phyloP scores from a whole-genome alignment of 2,797 vertebrate genomes.

The Hozukius guyotensis region DNA sequence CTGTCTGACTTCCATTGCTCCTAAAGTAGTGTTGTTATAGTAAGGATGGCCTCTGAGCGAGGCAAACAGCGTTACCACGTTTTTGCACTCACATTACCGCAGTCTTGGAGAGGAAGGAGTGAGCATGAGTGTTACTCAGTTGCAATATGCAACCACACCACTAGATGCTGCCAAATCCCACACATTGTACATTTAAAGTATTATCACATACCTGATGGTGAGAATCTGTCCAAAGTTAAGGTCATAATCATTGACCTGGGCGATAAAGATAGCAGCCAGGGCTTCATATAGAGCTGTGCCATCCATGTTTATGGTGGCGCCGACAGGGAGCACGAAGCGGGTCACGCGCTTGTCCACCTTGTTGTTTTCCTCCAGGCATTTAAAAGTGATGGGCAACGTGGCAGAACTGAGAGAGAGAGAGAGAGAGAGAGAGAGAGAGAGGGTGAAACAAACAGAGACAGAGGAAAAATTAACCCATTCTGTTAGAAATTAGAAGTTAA shows the following conservation, averaged over 20 bases:
- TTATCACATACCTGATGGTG: constrained; percentile 83
- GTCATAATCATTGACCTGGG: constrained; percentile 86
- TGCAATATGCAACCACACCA: too few species aligned
- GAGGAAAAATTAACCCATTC: not conserved
- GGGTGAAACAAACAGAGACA: not conserved
- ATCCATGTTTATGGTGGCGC: constrained; percentile 91
- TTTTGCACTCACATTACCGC: too few species aligned
- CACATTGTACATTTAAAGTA: not conserved
- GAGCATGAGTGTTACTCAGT: too few species aligned
- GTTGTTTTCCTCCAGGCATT: constrained; percentile 89
- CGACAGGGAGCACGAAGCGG: constrained; percentile 88
- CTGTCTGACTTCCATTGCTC: too few species aligned
- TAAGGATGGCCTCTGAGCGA: too few species aligned
- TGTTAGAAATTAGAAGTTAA: not conserved
- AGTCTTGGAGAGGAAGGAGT: too few species aligned
- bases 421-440: not conserved
- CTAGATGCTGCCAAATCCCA: too few species aligned
- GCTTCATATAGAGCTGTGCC: constrained; percentile 89
- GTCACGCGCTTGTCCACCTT: constrained; percentile 87
- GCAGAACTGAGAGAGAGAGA: constrained; percentile 77
- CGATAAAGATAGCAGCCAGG: constrained; percentile 90
- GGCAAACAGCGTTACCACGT: too few species aligned
- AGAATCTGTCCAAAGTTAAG: constrained; percentile 88
- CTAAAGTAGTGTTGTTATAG: too few species aligned
- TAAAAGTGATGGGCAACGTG: constrained; percentile 88